Base-by-base conservation (phyloP, 2,113 vertebrate species). In the Trinectes maculatus region DNA sequence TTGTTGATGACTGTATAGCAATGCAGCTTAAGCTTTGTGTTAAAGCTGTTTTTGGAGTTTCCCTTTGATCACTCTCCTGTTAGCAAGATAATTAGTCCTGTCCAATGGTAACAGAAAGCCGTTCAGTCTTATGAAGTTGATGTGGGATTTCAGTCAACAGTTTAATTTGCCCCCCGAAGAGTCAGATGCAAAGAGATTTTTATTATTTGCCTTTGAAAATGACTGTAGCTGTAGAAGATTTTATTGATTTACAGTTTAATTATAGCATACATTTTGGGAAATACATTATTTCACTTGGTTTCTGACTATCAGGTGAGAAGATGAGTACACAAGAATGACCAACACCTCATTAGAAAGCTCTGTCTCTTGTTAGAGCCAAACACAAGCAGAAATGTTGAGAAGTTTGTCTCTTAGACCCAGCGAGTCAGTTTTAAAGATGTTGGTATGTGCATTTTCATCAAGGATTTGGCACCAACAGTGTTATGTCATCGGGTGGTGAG, bases 11-110 rank as follows among this genome's bases (percentile, higher is more conserved):
- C 29, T 19, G 22, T 47, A 25, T 21, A 69, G 29, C 40, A 22
- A 54, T 28, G 44, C 64, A 65, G 22, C 31, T 1, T 58, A 63
- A 48, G 25, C 75, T 58, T 53, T 37, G 18, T 18, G 22, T 6
- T 37, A 8, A 53, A 25, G 36, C 42, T 62, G 29, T 5, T 51
- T 25, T 7, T 18, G 12, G 43, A 18, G 24, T 36, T 47, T 26
- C 16, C 6, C 34, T 12, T 12, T 29, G 6, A 24, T 56, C 18
- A 4, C 33, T 31, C 18, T 22, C 34, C 22, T 15, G 26, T 43
- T 43, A 34, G 29, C 16, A 21, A 21, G 29, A 58, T 34, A 2
- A 53, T 9, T 51, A 18, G n/a, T 22, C 19, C 42, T 37, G 22
- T 53, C 33, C 18, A 22, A 6, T 25, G 28, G 40, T 51, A 25